Percentiles rank a stretch among this genome's conserved stretches.
These are phyloP conservation scores for Ciona savignyi DNA, from an alignment of 23 tunicate species.

Conservation along the genomic window DNA sequence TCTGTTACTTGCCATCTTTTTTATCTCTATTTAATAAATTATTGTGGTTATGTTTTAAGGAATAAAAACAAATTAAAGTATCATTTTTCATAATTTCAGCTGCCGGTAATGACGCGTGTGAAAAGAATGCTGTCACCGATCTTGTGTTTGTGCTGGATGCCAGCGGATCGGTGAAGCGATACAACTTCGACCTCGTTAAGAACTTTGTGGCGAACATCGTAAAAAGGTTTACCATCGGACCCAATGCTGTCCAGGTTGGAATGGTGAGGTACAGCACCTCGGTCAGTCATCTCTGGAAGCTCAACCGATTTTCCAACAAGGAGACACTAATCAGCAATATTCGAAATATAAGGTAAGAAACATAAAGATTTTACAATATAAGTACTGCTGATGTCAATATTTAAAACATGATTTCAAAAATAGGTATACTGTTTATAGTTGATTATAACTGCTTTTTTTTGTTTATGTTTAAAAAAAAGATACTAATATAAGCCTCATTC, in stretches of 20 bases:
- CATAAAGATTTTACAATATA: too few relatives aligned
- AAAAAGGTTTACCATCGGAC: constrained; percentile 26
- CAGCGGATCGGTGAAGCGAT: constrained; percentile 35
- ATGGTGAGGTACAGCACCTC: constrained; percentile 27
- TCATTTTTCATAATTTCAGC: background rate
- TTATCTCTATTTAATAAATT: too few relatives aligned
- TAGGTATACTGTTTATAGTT: too few relatives aligned
- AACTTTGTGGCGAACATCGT: constrained; percentile 24
- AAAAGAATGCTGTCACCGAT: constrained; percentile 11
- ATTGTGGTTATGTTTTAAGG: too few relatives aligned
- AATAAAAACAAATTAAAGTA: too few relatives aligned
- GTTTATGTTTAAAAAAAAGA: too few relatives aligned
- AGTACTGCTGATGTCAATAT: too few relatives aligned
- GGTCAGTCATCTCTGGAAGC: constrained; percentile 18
- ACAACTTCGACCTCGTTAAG: constrained; percentile 16
- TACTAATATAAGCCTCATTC: too few relatives aligned
- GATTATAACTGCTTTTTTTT: too few relatives aligned
- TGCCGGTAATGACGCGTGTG: constrained; percentile 16
- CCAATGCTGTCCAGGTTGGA: constrained; percentile 27
- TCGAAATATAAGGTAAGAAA: constrained; percentile 10
- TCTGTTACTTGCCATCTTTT: too few relatives aligned
- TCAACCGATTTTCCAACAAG: constrained; percentile 19
- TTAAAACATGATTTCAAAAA: too few relatives aligned
- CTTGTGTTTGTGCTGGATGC: constrained; percentile 39
- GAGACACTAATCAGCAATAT: constrained; percentile 11